Conservation (phyloP, 1,140 invertebrate genomes). For the Drosophila melanica region DNA sequence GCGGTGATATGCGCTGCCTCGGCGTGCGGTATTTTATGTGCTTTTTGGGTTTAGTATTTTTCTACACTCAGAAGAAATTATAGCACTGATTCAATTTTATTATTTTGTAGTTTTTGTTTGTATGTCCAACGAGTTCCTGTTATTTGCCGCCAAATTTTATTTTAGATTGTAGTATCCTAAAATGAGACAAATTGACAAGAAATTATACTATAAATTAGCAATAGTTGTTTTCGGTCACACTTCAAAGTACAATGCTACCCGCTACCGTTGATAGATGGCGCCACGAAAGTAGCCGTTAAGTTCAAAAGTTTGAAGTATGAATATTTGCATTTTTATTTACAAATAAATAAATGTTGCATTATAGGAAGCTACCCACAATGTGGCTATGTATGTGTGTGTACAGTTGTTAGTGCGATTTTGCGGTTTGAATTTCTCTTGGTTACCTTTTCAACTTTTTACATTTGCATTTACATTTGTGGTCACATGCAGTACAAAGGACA, state of each 20-base stretch:
- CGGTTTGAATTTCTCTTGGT: constrained; percentile 12
- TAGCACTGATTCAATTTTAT: background rate
- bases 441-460: constrained; percentile 52
- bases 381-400: background rate
- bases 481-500: constrained; percentile 25
- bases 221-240: constrained; percentile 10
- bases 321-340: no score
- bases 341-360: constrained; percentile 5
- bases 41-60: constrained; percentile 16
- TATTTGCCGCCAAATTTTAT: background rate
- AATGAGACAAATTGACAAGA: background rate
- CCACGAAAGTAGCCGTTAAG: constrained; percentile 18
- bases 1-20: constrained; percentile 8
- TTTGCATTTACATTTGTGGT: constrained; percentile 70
- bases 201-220: background rate
- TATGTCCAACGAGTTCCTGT: background rate
- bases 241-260: background rate
- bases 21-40: constrained; percentile 12
- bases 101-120: background rate
- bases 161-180: background rate
- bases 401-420: constrained; percentile 35
- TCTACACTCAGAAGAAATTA: constrained; percentile 1
- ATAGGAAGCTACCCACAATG: constrained; percentile 6
- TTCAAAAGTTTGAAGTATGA: constrained; percentile 13
- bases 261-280: constrained; percentile 35